These are phyloP conservation scores for Parnassius smintheus DNA, from an alignment of 2,888 invertebrate species.

Conservation along the genomic window DNA sequence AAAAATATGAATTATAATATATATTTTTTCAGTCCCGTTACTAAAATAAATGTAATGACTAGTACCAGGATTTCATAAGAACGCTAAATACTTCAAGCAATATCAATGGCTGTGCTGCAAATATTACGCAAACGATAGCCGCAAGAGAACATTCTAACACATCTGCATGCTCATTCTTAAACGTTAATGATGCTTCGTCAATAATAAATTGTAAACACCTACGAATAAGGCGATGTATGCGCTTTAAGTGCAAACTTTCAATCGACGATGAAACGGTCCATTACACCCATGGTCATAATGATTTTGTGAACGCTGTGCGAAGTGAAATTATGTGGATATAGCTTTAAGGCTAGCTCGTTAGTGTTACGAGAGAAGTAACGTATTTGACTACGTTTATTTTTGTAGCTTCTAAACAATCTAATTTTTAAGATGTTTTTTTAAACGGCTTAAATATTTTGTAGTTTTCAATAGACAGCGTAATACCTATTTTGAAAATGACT, in stretches of 20 bases:
- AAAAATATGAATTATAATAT: not conserved
- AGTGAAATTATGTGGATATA: conserved; percentile 2
- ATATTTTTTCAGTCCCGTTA: not conserved
- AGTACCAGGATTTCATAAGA: not conserved
- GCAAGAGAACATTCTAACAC: conserved; percentile 11
- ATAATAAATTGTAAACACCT: conserved; percentile 32
- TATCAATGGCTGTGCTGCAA: not conserved
- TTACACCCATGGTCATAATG: conserved; percentile 9
- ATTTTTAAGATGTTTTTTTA: too few relatives aligned
- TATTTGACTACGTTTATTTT: not conserved
- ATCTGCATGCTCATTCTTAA: conserved; percentile 25
- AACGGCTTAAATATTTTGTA: too few relatives aligned
- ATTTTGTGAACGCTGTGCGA: conserved; percentile 12
- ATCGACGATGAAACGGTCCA: conserved; percentile 13
- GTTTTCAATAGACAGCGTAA: too few relatives aligned
- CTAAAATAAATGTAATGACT: not conserved
- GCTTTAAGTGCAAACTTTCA: conserved; percentile 15
- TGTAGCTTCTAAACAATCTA: too few relatives aligned
- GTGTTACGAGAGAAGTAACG: not conserved
- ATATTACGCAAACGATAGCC: conserved; percentile 5
- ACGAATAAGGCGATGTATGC: conserved; percentile 14
- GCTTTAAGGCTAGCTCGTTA: not conserved
- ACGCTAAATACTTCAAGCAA: not conserved
- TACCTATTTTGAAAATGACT: too few relatives aligned
- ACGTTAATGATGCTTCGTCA: conserved; percentile 32